phyloP scores from a whole-genome alignment of 2,888 invertebrate genomes.

The Synanthedon formicaeformis region DNA sequence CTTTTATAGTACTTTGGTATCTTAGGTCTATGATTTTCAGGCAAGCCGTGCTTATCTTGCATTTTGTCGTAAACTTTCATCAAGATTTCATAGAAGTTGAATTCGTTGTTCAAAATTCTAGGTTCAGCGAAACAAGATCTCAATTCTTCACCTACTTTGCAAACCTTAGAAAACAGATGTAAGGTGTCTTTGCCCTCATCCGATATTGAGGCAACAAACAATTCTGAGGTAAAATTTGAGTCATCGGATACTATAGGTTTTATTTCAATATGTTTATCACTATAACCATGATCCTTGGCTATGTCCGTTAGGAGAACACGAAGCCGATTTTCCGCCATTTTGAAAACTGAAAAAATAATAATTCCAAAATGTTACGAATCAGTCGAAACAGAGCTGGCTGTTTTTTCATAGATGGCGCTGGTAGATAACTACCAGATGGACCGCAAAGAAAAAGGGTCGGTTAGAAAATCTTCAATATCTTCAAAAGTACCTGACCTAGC shows the following conservation, averaged over 20 bases:
- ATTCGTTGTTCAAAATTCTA: slow-evolving; percentile 3
- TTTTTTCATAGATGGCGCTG: no score
- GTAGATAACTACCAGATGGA: no score
- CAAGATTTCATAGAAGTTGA: slow-evolving; percentile 2
- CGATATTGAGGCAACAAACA: slow-evolving; percentile 15
- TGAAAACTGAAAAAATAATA: no score
- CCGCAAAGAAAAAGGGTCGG: no score
- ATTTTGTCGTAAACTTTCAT: slow-evolving; percentile 1
- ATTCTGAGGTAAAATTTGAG: slow-evolving; percentile 25
- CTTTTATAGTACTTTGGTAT: slow-evolving; percentile 14
- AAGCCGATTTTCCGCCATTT: neutral
- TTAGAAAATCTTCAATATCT: no score
- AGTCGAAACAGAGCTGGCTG: no score
- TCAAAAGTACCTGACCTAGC: no score
- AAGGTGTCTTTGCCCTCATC: slow-evolving; percentile 12
- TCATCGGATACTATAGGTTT: slow-evolving; percentile 19
- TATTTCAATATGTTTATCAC: slow-evolving; percentile 12
- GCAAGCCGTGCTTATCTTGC: slow-evolving; percentile 7
- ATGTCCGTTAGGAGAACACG: slow-evolving; percentile 18
- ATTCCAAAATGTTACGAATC: no score
- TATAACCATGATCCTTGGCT: slow-evolving; percentile 19
- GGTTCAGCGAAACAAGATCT: slow-evolving; percentile 15
- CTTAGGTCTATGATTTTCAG: slow-evolving; percentile 4
- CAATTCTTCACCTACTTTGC: slow-evolving; percentile 24
- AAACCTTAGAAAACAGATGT: slow-evolving; percentile 35